Percentiles rank a stretch among this genome's conserved stretches.
Conservation (phyloP, 2,113 vertebrate species). For the Synchiropus splendidus region DNA sequence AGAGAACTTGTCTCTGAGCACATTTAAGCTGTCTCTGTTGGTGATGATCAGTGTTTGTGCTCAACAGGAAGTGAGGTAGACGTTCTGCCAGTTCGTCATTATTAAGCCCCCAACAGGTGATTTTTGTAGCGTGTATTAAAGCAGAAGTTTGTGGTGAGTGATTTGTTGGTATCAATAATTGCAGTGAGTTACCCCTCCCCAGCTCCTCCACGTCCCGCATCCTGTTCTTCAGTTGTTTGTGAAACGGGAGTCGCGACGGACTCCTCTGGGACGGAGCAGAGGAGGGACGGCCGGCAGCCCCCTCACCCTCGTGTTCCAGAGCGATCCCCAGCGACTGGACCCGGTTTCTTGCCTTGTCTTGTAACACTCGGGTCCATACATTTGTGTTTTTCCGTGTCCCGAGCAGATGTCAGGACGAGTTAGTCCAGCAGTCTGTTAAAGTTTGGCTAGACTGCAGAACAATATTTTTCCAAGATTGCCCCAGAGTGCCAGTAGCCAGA, state of each 20-base stretch:
- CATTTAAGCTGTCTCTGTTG: not conserved
- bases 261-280: slow-evolving; percentile 50
- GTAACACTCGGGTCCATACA: slow-evolving; percentile 6
- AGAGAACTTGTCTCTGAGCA: slow-evolving; percentile 3
- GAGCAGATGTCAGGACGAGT: slow-evolving; percentile 51
- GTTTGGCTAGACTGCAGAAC: slow-evolving; percentile 50
- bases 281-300: slow-evolving; percentile 41
- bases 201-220: slow-evolving; percentile 17
- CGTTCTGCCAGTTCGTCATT: not conserved
- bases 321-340: slow-evolving; percentile 26
- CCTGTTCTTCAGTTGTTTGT: slow-evolving; percentile 54
- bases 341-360: slow-evolving; percentile 2
- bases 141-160: not conserved
- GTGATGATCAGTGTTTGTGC: slow-evolving; percentile 6
- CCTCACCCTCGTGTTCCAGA: slow-evolving; percentile 50
- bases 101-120: not conserved
- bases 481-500: slow-evolving; percentile 27
- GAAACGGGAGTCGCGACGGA: slow-evolving; percentile 49
- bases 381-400: slow-evolving; percentile 18
- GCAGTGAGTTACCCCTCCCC: not conserved
- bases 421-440: slow-evolving; percentile 38
- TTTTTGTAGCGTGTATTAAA: not conserved
- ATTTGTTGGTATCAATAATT: not conserved
- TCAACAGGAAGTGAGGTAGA: not conserved
- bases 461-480: slow-evolving; percentile 61